A percentile compares a stretch with the other conserved stretches of the same genome.
phyloP scores from a whole-genome alignment of 2,888 invertebrate genomes.

The Euplexia lucipara region DNA sequence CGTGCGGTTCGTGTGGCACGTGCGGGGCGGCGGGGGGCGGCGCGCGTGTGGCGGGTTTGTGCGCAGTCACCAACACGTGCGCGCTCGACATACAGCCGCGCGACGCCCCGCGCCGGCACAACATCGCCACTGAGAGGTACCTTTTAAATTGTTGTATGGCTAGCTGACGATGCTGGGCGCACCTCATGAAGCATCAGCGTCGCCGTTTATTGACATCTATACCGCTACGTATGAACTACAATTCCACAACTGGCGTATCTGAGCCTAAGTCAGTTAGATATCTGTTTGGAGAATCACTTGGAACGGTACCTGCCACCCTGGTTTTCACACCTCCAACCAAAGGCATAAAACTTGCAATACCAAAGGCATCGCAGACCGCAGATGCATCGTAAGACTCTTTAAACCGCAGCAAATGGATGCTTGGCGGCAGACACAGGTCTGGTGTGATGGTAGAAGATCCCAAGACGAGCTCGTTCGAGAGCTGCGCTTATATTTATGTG shows the following conservation, averaged over 20 bases:
- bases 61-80: conserved; percentile 63
- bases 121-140: conserved; percentile 70
- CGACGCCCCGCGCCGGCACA: conserved; percentile 42
- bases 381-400: too few species aligned
- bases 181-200: not conserved
- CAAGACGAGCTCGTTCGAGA: not conserved
- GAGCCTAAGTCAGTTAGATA: too few species aligned
- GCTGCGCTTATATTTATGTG: not conserved
- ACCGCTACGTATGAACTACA: too few species aligned
- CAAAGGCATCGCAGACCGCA: too few species aligned
- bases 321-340: too few species aligned
- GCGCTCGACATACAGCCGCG: conserved; percentile 69
- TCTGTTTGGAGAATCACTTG: too few species aligned
- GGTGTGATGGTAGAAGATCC: not conserved
- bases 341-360: too few species aligned
- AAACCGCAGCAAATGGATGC: too few species aligned
- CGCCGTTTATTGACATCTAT: too few species aligned
- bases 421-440: not conserved
- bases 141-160: too few species aligned
- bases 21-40: conserved; percentile 6
- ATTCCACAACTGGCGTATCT: too few species aligned
- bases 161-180: not conserved
- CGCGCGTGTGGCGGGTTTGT: conserved; percentile 35
- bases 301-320: too few species aligned
- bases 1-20: conserved; percentile 18